Conservation (phyloP, 2,797 vertebrate genomes). For the Pogonophryne albipinna region DNA sequence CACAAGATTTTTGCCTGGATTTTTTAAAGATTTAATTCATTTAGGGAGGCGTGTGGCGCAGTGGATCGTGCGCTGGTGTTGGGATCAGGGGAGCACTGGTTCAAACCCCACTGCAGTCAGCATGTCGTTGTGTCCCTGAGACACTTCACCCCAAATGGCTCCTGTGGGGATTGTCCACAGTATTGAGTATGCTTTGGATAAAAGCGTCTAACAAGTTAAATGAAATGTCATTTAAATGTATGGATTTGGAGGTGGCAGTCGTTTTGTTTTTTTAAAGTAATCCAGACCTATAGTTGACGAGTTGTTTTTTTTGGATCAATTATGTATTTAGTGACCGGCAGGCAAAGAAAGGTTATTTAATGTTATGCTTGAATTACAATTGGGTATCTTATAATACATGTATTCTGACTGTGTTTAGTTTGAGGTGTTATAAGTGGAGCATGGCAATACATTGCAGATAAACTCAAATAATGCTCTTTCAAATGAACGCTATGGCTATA, state of each 20-base stretch:
- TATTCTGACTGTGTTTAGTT: background rate
- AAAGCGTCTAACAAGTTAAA: no score
- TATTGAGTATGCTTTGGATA: no score
- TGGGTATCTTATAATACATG: background rate
- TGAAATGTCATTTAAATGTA: no score
- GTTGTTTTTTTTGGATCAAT: background rate
- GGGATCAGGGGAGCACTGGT: no score
- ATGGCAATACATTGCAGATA: background rate
- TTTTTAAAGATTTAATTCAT: no score
- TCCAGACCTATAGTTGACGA: background rate
- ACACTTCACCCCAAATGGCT: no score
- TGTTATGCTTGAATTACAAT: background rate
- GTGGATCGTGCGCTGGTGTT: no score
- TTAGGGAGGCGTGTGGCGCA: no score
- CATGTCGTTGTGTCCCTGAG: no score
- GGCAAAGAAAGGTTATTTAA: background rate
- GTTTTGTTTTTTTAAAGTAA: background rate
- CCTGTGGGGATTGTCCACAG: no score
- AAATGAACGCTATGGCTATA: background rate
- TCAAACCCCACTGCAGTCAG: no score
- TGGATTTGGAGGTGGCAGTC: background rate
- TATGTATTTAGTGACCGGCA: background rate
- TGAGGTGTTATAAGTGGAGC: background rate
- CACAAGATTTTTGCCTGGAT: background rate
- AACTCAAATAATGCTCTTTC: conserved; percentile 1